Percentiles rank a stretch among this genome's conserved stretches.
phyloP scores from a whole-genome alignment of 1,140 invertebrate species.

The Eueides isabella region DNA sequence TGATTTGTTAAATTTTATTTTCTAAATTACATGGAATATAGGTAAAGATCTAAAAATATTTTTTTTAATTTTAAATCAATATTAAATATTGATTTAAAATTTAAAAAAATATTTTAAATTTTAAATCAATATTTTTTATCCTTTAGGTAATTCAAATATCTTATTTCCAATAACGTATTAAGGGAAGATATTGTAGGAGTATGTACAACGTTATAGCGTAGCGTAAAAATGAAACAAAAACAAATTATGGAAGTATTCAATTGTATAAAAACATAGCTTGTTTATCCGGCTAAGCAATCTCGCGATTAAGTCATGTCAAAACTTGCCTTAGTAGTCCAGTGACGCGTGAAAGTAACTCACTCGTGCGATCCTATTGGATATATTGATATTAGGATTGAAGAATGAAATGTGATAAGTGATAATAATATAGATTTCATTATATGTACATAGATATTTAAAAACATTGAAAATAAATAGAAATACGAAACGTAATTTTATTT shows the following conservation, averaged over 20 bases:
- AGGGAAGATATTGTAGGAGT: no score
- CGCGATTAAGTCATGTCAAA: slow-evolving; percentile 40
- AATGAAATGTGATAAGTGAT: slow-evolving; percentile 11
- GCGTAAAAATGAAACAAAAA: slow-evolving; percentile 10
- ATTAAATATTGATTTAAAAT: no score
- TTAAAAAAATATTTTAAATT: no score
- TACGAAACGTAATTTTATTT: no score
- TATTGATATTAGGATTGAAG: slow-evolving; percentile 26
- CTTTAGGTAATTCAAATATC: not conserved
- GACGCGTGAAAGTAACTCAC: slow-evolving; percentile 33
- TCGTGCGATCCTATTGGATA: slow-evolving; percentile 39
- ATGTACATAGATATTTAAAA: no score
- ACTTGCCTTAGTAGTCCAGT: slow-evolving; percentile 34
- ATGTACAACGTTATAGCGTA: not conserved
- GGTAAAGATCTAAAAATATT: no score
- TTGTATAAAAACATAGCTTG: slow-evolving; percentile 28
- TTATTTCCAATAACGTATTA: no score
- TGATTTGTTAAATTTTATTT: no score
- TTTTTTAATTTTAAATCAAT: no score
- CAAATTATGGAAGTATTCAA: slow-evolving; percentile 5
- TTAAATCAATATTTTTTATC: no score
- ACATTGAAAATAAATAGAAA: no score
- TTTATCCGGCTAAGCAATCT: slow-evolving; percentile 29
- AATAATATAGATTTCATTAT: not conserved
- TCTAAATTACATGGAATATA: no score